phyloP scores from a whole-genome alignment of 2,888 invertebrate genomes.

The Mimas tiliae region DNA sequence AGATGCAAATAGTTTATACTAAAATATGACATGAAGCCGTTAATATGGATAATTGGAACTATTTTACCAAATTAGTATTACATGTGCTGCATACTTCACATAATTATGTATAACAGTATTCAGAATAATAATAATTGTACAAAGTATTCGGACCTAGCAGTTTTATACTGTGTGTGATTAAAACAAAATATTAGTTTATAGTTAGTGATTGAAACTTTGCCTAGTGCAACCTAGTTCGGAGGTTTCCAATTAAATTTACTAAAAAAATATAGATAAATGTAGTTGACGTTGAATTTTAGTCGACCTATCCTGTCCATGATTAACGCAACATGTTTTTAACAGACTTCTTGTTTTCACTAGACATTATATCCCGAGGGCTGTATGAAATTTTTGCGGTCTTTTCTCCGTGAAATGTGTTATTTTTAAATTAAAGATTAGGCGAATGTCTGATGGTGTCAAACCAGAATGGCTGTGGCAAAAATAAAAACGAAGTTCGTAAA shows the following conservation, averaged over 20 bases:
- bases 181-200: background rate
- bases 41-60: background rate
- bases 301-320: background rate
- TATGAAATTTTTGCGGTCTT: too few species aligned
- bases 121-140: constrained; percentile 12
- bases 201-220: background rate
- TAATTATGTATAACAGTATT: constrained; percentile 1
- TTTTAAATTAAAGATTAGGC: too few species aligned
- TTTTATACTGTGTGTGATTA: background rate
- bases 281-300: background rate
- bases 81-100: background rate
- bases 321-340: background rate
- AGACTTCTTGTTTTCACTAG: too few species aligned
- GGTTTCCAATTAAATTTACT: too few species aligned
- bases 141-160: constrained; percentile 15
- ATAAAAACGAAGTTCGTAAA: too few species aligned
- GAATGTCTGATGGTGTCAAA: too few species aligned
- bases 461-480: too few species aligned
- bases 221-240: background rate
- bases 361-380: too few species aligned
- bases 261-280: background rate
- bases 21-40: background rate
- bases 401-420: too few species aligned
- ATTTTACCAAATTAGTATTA: constrained; percentile 1
- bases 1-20: too few species aligned